Conservation (phyloP, 2,113 vertebrate genomes). For the Channa maculata region DNA sequence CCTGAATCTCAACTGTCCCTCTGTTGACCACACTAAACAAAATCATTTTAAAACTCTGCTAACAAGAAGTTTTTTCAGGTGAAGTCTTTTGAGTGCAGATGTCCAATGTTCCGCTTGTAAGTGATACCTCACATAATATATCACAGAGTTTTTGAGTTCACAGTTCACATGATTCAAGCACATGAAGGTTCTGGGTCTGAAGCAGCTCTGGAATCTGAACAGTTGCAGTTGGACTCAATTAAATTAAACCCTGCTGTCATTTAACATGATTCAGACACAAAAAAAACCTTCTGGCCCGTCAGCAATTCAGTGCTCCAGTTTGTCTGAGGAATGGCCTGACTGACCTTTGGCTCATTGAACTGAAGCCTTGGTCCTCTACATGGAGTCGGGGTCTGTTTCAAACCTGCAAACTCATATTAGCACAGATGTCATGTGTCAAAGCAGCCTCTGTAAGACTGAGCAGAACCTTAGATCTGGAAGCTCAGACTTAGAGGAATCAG, state of each 20-base stretch:
- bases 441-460: no score
- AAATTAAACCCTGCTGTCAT: conserved; percentile 15
- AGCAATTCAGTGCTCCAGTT: neutral
- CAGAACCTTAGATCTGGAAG: no score
- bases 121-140: no score
- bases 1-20: no score
- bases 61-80: no score
- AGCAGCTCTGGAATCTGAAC: neutral
- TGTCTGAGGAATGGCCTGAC: conserved; percentile 2
- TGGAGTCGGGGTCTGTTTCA: neutral
- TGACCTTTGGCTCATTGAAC: neutral
- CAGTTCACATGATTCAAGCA: neutral
- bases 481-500: no score
- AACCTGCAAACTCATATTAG: neutral
- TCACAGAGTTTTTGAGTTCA: no score
- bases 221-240: conserved; percentile 40
- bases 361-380: neutral
- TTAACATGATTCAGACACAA: neutral
- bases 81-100: no score
- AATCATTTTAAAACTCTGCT: no score
- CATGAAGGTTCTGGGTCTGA: neutral
- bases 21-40: no score
- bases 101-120: no score
- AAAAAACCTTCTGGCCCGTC: neutral
- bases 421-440: neutral